phyloP scores from a whole-genome alignment of 2,888 invertebrate genomes.

The Isoperla grammatica region DNA sequence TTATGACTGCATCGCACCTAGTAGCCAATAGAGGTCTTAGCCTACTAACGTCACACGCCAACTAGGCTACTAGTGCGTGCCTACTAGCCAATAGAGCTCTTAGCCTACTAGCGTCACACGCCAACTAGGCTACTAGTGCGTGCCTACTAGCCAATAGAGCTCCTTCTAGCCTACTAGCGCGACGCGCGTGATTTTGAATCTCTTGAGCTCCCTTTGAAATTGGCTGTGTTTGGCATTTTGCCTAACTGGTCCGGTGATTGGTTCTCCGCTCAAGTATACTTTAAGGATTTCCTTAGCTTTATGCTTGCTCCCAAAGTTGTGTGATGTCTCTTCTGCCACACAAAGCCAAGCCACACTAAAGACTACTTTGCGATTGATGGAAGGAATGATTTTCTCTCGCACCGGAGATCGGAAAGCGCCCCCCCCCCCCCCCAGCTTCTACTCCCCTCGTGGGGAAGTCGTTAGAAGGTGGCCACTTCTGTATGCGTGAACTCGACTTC shows the following conservation, averaged over 20 bases:
- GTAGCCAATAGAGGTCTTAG: no score
- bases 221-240: slow-evolving; percentile 17
- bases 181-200: not conserved
- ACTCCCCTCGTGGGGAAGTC: no score
- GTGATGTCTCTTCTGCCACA: slow-evolving; percentile 2
- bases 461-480: no score
- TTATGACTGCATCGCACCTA: no score
- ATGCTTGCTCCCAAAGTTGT: not conserved
- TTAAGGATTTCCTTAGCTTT: slow-evolving; percentile 8
- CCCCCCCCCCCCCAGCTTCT: not conserved
- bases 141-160: no score
- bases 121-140: no score
- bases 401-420: not conserved
- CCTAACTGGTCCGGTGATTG: slow-evolving; percentile 6
- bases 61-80: no score
- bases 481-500: no score
- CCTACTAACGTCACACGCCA: no score
- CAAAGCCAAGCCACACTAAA: slow-evolving; percentile 5
- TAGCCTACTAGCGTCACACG: no score
- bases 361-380: slow-evolving; percentile 13
- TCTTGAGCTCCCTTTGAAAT: not conserved
- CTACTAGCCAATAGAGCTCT: no score
- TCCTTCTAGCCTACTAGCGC: no score
- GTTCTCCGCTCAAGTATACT: slow-evolving; percentile 7
- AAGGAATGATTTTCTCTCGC: not conserved